Base-by-base conservation (phyloP, 2,888 invertebrate genomes). In the Platycheirus albimanus region DNA sequence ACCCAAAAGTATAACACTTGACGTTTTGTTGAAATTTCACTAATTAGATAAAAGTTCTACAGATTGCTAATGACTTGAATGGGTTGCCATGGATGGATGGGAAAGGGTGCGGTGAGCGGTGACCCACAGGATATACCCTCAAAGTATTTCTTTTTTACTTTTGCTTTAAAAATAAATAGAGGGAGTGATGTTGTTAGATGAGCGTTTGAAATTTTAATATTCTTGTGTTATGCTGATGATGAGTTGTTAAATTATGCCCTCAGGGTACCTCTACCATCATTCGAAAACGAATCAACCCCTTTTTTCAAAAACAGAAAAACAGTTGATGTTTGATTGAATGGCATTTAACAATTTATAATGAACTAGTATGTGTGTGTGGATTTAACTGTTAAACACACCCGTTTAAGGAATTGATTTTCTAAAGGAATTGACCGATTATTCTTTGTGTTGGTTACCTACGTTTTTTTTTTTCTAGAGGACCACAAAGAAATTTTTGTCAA, bases 11-110 rank as follows among this genome's bases (percentile, higher is more conserved):
- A 78, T 69, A 83, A 83, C 83, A 83, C 83, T 83, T 87, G 88
- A 88, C 90, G 88, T 88, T 89, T 87, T 88, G 89, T 87, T 89
- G 88, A 90, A 89, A 88, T 89, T 90, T 90, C 86, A 88, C 89
- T 89, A 89, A 89, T 90, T 89, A 90, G 89, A 89, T 89, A 89
- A 89, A 89, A 90, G 88, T 89, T 89, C 85, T 86, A 79, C 74
- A 61, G 86, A 89, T 88, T 89, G 89, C 87, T 88, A 88, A 89
- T 88, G 89, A 87, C 87, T 71, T 67, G 66, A 70, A 43, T 76
- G 30, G 76, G 56, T 47, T 49, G 17, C 28, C 19, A 13, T 41
- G 6, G 11, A 10, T 24, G 28, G 38, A 45, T 20, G 11, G 43
- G 19, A 15, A 10, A n/a, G 30, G 10, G 54, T 56, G 45, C 20